Evolutionary conservation across 1,140 invertebrate genomes (phyloP), one percentile per base, ranked within the genome.

Genomic region (Cyrtorhinus lividipennis): DNA sequence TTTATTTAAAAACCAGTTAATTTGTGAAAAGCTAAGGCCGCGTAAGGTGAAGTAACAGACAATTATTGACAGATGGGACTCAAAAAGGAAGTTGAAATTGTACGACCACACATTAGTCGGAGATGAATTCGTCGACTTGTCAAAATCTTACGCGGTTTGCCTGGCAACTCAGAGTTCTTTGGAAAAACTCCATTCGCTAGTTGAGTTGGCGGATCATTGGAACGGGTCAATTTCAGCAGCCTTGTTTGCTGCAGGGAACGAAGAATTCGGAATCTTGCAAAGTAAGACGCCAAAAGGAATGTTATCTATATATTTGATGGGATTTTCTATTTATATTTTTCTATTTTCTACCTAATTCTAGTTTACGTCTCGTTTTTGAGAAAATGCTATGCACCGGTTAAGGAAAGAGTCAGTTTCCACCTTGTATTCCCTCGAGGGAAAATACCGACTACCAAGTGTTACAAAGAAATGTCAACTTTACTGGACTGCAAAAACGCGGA

Each of bases 131-230:
- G 69, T 74, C 1, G 73, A 80, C 2, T 66, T 82, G 1, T 83
- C 80, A 20, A 72, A 80, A 2, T 72, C 74, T 1, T 80, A 78
- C 60, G 73, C 74, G 23, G 85, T 91, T 2, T 89, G 86, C 66
- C 72, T 93, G 18, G 89, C 90, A 0, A 92, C 89, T 0, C 89
- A 92, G 70, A 85, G 82, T 63, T 91, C 88, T 0, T 75, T 92
- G 23, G 90, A 93, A 66, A 80, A 86, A 58, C 70, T 93, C 1
- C 78, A 81, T 57, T 88, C 88, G 23, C 66, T 96, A 2, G 79
- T 86, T 0, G 80, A 69, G 68, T 83, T 92, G n/a, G 83, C 84
- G 0, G 77, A 84, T 24, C 82, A 87, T 62, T 96, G 92, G 92
- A 78, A 79, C 1, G 91, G 90, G 0, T 85, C 90, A 0, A 85